Conservation (phyloP, 2,113 vertebrate species). For the Noturus placidus region DNA sequence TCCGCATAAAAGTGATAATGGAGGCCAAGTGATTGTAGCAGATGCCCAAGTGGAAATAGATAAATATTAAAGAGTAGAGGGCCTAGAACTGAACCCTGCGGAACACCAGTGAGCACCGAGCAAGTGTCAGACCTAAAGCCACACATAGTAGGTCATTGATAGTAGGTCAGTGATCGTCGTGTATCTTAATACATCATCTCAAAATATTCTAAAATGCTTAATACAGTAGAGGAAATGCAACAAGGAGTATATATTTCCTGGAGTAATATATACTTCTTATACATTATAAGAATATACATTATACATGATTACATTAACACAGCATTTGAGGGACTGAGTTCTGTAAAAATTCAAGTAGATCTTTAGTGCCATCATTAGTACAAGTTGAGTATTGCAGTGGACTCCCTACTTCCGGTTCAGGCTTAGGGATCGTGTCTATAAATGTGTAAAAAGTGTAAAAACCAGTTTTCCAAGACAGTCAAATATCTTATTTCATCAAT, state of each 20-base stretch:
- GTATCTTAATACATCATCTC: neutral
- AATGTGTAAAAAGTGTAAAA: slow-evolving; percentile 2
- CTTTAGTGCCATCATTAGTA: slow-evolving; percentile 48
- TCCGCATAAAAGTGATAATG: no score
- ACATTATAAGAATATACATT: no score
- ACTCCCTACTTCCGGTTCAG: neutral
- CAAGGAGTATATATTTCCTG: neutral
- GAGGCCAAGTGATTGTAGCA: no score
- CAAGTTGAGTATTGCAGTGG: slow-evolving; percentile 16
- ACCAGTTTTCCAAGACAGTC: neutral
- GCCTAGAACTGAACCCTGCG: no score
- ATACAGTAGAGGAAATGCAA: neutral
- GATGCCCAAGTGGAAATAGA: no score
- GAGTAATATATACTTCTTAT: neutral
- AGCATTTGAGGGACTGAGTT: neutral
- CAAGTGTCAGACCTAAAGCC: no score
- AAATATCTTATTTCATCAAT: neutral
- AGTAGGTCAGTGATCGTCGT: neutral
- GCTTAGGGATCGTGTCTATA: slow-evolving; percentile 16
- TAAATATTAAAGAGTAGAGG: no score
- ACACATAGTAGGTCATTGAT: no score
- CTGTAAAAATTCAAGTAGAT: neutral
- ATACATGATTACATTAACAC: no score
- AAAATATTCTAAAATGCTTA: neutral
- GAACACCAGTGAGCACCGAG: no score